Evolutionary conservation across 2,113 vertebrate genomes (phyloP).

Genomic region (Clarias macrocephalus): DNA sequence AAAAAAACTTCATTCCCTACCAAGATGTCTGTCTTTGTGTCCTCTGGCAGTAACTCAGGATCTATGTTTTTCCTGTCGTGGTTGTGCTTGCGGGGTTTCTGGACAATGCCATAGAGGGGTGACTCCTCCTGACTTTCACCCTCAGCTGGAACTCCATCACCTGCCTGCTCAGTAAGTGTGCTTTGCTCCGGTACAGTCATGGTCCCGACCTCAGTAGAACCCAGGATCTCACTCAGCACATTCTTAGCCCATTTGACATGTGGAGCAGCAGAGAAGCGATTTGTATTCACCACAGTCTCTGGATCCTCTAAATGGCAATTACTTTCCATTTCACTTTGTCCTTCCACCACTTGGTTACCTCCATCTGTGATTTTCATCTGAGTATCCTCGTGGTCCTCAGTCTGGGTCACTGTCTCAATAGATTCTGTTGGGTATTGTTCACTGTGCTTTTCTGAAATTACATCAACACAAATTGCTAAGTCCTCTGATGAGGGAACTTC

Average conservation of each 20-base stretch:
- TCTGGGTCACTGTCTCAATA: not conserved
- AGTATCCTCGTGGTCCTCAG: not conserved
- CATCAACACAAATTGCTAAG: not conserved
- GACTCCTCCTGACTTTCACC: slow-evolving; percentile 28
- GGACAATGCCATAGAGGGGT: slow-evolving; percentile 18
- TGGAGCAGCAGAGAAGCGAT: slow-evolving; percentile 68
- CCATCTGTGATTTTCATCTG: not conserved
- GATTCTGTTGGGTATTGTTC: not conserved
- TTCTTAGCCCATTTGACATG: slow-evolving; percentile 75
- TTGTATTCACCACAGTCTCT: slow-evolving; percentile 60
- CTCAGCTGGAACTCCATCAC: not conserved
- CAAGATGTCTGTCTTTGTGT: slow-evolving; percentile 44
- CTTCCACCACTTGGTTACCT: slow-evolving; percentile 13
- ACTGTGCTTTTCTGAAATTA: slow-evolving; percentile 24
- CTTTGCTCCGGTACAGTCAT: slow-evolving; percentile 28
- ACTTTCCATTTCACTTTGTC: not conserved
- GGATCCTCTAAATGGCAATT: slow-evolving; percentile 21
- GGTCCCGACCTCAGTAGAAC: slow-evolving; percentile 55
- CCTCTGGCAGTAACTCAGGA: not conserved
- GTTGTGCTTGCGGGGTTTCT: slow-evolving; percentile 23
- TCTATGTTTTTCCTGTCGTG: not conserved
- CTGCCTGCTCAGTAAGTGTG: not conserved
- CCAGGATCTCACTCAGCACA: slow-evolving; percentile 69
- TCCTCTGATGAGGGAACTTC: slow-evolving; percentile 18
- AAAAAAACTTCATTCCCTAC: slow-evolving; percentile 43